Base-by-base conservation (phyloP, 1,140 invertebrate species). In the Leptestheria dahalacensis region DNA sequence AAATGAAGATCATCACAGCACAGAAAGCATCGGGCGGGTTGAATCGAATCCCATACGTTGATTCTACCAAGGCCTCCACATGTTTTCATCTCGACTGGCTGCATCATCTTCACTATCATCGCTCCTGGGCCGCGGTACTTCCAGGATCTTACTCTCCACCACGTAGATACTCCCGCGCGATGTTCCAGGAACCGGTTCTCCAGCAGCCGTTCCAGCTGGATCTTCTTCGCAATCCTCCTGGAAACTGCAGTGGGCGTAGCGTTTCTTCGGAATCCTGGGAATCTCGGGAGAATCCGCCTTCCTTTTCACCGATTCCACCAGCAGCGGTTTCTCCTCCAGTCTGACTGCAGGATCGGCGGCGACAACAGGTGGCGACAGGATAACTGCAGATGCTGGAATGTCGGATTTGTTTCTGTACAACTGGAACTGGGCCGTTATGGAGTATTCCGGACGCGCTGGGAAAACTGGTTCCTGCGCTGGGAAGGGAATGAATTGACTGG, bases 41-140 rank as follows among this genome's bases (percentile, higher is more conserved):
- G 50, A 52, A 26, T 23, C 25, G 25, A 26, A 52, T 52, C 50
- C 25, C 50, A 52, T 25, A 23, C 18, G 50, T 48, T 48, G n/a
- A 18, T 33, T 41, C 25, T 33, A 55, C 53, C 53, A 55, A 41
- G 53, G 53, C 53, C 53, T 55, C 53, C 53, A 55, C 53, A 55
- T 55, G 53, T 26, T 29, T 12, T 55, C 53, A 28, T 26, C 12
- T 12, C 33, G n/a, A n/a, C n/a, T n/a, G n/a, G n/a, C n/a, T n/a
- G n/a, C 53, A 18, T 55, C 21, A 33, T 33, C 53, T 26, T 55
- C 53, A 20, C 12, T 25, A 18, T 26, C 23, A 2, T 26, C 23
- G 20, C 24, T 23, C 12, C 24, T 26, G n/a, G 20, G 53, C 26
- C 20, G 53, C 25, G 26, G 33, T 10, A 55, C 25, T n/a, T 55